Conservation (phyloP, 92 coral and sea anemone genomes). For the Desmophyllum pertusum region DNA sequence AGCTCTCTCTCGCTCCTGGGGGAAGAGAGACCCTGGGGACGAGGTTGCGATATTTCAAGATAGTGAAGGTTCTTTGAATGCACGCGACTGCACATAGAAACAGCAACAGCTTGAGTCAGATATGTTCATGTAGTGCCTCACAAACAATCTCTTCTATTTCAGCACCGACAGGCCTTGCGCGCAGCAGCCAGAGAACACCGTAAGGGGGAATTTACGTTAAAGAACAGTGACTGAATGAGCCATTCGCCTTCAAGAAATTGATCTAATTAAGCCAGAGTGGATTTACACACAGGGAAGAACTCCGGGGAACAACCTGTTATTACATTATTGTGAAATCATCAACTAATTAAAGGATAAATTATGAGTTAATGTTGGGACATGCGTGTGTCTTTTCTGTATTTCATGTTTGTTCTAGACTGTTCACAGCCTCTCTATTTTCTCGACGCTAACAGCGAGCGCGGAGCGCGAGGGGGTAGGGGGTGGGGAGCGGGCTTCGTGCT, state of each 20-base stretch:
- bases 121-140: background rate
- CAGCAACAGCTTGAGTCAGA: background rate
- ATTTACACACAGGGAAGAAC: background rate
- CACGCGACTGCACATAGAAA: background rate
- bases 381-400: background rate
- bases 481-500: too few species aligned
- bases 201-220: constrained; percentile 9
- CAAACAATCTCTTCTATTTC: background rate
- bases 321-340: background rate
- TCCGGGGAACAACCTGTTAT: background rate
- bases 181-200: constrained; percentile 56
- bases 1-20: too few species aligned
- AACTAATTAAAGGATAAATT: background rate
- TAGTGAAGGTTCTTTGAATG: too few species aligned
- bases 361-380: too few species aligned
- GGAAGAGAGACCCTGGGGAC: too few species aligned
- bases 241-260: too few species aligned
- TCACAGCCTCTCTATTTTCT: too few species aligned
- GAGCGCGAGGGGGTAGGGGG: too few species aligned
- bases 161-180: constrained; percentile 55
- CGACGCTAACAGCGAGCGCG: too few species aligned
- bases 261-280: too few species aligned
- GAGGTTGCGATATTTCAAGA: too few species aligned
- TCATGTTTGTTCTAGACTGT: too few species aligned
- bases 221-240: background rate